phyloP scores from a whole-genome alignment of 2,797 vertebrate species.

The Artibeus lituratus region DNA sequence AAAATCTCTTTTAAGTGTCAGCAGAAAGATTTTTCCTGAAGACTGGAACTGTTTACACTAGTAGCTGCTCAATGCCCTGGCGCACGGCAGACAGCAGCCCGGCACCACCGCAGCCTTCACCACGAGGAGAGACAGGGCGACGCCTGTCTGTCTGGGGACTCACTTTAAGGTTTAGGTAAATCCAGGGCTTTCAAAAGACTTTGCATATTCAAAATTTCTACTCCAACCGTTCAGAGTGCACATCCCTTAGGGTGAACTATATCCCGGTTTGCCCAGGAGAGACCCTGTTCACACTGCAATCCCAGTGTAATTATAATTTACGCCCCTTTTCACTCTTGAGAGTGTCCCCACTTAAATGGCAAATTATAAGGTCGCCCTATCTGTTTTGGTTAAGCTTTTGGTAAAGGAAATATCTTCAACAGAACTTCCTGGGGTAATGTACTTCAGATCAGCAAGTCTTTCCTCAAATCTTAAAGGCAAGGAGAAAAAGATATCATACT shows the following conservation, averaged over 20 bases:
- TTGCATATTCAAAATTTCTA: not conserved
- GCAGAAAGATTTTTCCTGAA: not conserved
- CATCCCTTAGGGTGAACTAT: not conserved
- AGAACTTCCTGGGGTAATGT: not conserved
- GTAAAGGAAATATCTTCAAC: not conserved
- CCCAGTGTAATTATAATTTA: not conserved
- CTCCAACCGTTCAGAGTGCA: not conserved
- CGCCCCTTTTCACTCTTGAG: not conserved
- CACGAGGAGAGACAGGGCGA: not conserved
- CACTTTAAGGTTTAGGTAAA: not conserved
- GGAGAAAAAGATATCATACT: not conserved
- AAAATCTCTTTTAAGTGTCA: not conserved
- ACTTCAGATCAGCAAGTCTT: not conserved
- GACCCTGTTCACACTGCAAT: too few species aligned
- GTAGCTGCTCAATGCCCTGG: not conserved
- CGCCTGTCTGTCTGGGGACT: not conserved
- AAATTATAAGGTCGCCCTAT: not conserved
- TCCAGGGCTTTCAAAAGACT: not conserved
- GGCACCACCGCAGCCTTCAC: not conserved
- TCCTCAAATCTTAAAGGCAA: not conserved
- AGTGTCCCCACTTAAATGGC: not conserved
- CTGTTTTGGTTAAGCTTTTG: not conserved
- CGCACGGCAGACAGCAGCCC: not conserved
- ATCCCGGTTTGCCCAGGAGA: not conserved
- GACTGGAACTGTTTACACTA: not conserved